These are phyloP conservation scores for Anniella stebbinsi DNA, from an alignment of 2,797 vertebrate species.

Conservation along the genomic window DNA sequence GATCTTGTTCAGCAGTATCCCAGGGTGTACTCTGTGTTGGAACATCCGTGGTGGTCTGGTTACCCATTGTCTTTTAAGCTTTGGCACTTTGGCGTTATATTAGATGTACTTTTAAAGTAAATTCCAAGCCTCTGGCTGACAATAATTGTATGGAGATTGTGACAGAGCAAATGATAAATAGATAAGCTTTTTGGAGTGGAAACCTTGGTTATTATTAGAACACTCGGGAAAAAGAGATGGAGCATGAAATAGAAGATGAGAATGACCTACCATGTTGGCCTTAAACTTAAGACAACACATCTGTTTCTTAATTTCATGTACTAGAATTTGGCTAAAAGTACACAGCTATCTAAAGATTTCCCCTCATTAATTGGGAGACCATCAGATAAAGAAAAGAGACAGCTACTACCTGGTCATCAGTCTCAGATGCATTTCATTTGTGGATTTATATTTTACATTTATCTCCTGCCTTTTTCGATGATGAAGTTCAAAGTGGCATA, in stretches of 20 bases:
- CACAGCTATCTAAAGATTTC: conserved; percentile 33
- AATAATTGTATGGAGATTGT: conserved; percentile 65
- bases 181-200: conserved; percentile 65
- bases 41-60: neutral
- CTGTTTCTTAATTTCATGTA: conserved; percentile 51
- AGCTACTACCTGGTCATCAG: conserved; percentile 48
- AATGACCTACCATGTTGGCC: conserved; percentile 39
- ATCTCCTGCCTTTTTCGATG: neutral
- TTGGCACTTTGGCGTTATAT: conserved; percentile 47
- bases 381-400: neutral
- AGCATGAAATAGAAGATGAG: conserved; percentile 50
- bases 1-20: conserved; percentile 43
- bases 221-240: conserved; percentile 61
- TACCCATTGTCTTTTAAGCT: conserved; percentile 16
- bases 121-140: conserved; percentile 61
- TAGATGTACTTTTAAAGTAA: conserved; percentile 59
- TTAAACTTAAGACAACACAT: conserved; percentile 51
- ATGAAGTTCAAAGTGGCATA: neutral
- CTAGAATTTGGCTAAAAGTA: conserved; percentile 48
- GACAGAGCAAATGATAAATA: conserved; percentile 66
- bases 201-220: conserved; percentile 67
- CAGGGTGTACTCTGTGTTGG: neutral
- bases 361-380: conserved; percentile 33
- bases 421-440: conserved; percentile 6
- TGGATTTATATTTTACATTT: neutral